Percentiles rank a stretch among this genome's conserved stretches.
Conservation (phyloP, 2,797 vertebrate genomes). For the Pteropus rufus region DNA sequence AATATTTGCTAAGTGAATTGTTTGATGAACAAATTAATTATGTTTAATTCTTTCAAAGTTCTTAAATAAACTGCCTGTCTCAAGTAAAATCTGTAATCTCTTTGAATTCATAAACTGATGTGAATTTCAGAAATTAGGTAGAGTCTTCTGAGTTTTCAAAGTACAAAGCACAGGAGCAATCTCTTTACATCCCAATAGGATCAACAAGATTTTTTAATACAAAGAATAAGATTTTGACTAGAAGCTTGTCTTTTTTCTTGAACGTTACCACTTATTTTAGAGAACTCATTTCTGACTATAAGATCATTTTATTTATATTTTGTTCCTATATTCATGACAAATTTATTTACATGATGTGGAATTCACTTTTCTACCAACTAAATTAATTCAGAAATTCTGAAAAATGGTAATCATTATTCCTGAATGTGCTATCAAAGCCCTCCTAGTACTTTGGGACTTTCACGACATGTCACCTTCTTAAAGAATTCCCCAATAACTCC, state of each 20-base stretch:
- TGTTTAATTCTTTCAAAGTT: neutral
- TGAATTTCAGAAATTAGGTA: neutral
- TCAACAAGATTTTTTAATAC: neutral
- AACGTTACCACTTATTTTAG: neutral
- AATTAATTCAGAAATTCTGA: neutral
- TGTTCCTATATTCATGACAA: neutral
- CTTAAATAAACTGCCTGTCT: neutral
- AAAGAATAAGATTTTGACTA: neutral
- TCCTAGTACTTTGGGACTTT: neutral
- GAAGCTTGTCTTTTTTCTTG: neutral
- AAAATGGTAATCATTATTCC: neutral
- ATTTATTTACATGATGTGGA: neutral
- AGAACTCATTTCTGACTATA: neutral
- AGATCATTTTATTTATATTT: neutral
- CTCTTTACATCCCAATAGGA: neutral
- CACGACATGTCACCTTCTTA: neutral
- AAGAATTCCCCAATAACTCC: neutral
- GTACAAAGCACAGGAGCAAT: neutral
- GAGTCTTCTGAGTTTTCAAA: neutral
- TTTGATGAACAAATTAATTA: neutral
- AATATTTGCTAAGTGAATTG: slow-evolving; percentile 24
- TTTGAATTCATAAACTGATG: neutral
- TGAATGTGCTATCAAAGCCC: neutral
- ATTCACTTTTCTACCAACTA: neutral
- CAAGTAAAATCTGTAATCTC: neutral